phyloP scores from a whole-genome alignment of 2,888 invertebrate genomes.

The Baccha elongata region DNA sequence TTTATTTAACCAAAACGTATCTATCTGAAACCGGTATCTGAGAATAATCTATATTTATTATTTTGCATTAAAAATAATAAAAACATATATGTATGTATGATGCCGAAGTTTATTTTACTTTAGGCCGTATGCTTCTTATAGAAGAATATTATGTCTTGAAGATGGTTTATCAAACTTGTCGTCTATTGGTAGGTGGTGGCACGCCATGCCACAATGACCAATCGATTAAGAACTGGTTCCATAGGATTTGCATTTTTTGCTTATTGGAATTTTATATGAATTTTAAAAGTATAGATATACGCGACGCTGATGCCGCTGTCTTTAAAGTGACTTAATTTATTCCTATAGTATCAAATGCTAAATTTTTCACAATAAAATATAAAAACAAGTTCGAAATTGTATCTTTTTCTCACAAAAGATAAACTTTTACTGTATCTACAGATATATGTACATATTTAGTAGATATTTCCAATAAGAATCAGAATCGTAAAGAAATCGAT shows the following conservation, averaged over 20 bases:
- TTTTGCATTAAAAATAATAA: constrained; percentile 4
- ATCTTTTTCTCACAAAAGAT: background rate
- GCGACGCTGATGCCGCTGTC: too few species aligned
- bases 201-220: constrained; percentile 25
- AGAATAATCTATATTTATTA: constrained; percentile 7
- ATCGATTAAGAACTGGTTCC: constrained; percentile 15
- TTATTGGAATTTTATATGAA: constrained; percentile 20
- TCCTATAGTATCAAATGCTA: constrained; percentile 13
- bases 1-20: constrained; percentile 12
- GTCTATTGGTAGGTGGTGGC: background rate
- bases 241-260: constrained; percentile 20
- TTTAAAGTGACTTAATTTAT: constrained; percentile 2
- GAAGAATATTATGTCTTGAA: background rate
- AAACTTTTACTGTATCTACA: background rate
- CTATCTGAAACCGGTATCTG: constrained; percentile 7
- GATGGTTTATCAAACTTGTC: background rate
- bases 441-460: constrained; percentile 4
- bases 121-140: background rate
- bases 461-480: background rate
- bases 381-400: constrained; percentile 30
- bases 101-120: background rate
- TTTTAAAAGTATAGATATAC: background rate
- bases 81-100: too few species aligned
- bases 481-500: constrained; percentile 1
- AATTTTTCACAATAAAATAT: constrained; percentile 2